Conservation (phyloP, 2,113 vertebrate genomes). For the Scalopus aquaticus region DNA sequence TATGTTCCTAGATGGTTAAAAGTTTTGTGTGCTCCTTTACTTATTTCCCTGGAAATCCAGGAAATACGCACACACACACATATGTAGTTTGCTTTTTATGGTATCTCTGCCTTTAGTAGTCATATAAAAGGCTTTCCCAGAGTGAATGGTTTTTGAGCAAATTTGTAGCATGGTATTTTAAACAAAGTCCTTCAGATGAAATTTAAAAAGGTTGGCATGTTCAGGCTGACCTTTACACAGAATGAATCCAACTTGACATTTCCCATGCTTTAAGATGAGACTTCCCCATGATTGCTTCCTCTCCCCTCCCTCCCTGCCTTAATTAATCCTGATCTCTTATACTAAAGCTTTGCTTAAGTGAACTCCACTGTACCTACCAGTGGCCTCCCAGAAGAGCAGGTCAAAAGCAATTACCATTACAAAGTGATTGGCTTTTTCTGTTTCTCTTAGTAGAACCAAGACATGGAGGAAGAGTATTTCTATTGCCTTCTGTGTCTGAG, state of each 20-base stretch:
- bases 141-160: constrained; percentile 46
- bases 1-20: background rate
- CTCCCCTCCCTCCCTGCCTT: constrained; percentile 35
- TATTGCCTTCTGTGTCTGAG: background rate
- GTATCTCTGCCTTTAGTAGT: background rate
- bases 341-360: constrained; percentile 61
- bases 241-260: constrained; percentile 78
- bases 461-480: background rate
- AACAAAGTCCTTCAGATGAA: constrained; percentile 69
- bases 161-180: constrained; percentile 78
- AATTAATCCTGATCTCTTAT: constrained; percentile 68
- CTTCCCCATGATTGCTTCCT: constrained; percentile 58
- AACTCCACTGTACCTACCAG: constrained; percentile 43
- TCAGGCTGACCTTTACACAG: constrained; percentile 78
- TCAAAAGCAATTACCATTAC: constrained; percentile 64
- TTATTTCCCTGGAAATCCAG: constrained; percentile 11
- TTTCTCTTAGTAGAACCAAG: background rate
- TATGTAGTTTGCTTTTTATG: background rate
- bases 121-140: background rate
- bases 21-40: background rate
- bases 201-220: constrained; percentile 77
- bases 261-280: constrained; percentile 57
- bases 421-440: constrained; percentile 49
- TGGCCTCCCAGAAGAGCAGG: constrained; percentile 50
- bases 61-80: background rate